Conservation (phyloP, 2,113 vertebrate species). For the Mormoops blainvillei region DNA sequence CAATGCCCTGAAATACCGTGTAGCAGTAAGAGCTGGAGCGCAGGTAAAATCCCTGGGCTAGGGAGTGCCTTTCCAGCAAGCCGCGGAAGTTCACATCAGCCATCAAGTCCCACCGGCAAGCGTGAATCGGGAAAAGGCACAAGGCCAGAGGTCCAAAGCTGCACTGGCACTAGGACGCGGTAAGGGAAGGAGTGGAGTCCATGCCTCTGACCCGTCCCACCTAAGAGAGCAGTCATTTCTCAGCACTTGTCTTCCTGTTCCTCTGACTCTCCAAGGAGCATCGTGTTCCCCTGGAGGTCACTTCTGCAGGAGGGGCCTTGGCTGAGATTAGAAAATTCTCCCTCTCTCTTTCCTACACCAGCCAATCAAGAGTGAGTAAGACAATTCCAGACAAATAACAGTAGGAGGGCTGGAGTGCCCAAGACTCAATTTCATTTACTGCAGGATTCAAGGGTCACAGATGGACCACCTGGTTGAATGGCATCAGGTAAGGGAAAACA, state of each 20-base stretch:
- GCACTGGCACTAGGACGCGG: rapidly evolving
- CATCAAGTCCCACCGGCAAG: not conserved
- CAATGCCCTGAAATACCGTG: not conserved
- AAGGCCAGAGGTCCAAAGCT: not conserved
- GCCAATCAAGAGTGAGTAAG: not conserved
- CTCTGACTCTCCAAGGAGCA: not conserved
- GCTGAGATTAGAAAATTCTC: not conserved
- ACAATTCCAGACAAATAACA: not conserved
- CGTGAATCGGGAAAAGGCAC: not conserved
- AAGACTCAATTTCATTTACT: not conserved
- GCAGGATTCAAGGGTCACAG: not conserved
- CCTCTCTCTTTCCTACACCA: not conserved
- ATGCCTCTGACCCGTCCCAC: rapidly evolving
- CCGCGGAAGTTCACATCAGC: not conserved
- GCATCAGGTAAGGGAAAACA: not conserved
- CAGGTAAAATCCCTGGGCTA: not conserved
- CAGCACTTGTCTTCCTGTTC: not conserved
- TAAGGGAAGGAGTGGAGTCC: not conserved
- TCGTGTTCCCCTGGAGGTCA: not conserved
- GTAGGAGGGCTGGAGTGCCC: not conserved
- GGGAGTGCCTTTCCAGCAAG: not conserved
- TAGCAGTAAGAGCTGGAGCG: not conserved
- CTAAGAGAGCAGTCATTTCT: not conserved
- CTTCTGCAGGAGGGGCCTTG: not conserved
- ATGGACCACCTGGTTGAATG: not conserved